Conservation (phyloP, 37 sponge, comb jelly and placozoan genomes). For the Beroe forskalii region DNA sequence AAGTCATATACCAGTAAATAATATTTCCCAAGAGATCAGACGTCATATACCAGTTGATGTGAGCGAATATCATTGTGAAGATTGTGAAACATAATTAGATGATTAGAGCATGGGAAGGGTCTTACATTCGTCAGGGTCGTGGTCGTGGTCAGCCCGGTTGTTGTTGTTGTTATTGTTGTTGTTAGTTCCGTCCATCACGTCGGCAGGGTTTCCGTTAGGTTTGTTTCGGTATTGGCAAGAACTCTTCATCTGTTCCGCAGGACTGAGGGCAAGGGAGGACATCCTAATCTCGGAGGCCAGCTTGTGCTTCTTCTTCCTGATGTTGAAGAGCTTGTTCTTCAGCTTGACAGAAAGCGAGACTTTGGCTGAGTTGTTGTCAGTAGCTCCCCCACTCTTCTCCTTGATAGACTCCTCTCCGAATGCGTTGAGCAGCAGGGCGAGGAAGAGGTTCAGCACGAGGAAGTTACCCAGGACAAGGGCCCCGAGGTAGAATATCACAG, state of each 20-base stretch:
- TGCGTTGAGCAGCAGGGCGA: constrained; percentile 65
- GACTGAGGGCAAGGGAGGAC: constrained; percentile 22
- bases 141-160: constrained; percentile 28
- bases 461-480: constrained; percentile 63
- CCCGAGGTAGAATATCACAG: constrained; percentile 5
- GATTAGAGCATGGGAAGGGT: too few relatives aligned
- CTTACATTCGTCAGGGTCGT: constrained; percentile 30
- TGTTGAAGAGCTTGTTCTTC: constrained; percentile 41
- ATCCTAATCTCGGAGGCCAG: constrained; percentile 45
- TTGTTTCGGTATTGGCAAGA: neutral
- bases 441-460: constrained; percentile 65
- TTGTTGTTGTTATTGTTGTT: constrained; percentile 65
- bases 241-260: constrained; percentile 39
- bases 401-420: constrained; percentile 65
- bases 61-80: too few relatives aligned
- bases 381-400: constrained; percentile 11
- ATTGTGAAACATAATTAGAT: too few relatives aligned
- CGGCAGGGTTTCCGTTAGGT: constrained; percentile 50
- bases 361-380: neutral
- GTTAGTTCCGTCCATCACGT: constrained; percentile 31
- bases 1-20: too few relatives aligned
- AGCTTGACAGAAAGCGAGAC: neutral
- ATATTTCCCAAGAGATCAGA: too few relatives aligned
- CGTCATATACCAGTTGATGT: too few relatives aligned
- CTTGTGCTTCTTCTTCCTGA: constrained; percentile 44